Percentiles rank a stretch among this genome's conserved stretches.
These are phyloP conservation scores for Myripristis murdjan DNA, from an alignment of 2,797 vertebrate species.

Conservation along the genomic window DNA sequence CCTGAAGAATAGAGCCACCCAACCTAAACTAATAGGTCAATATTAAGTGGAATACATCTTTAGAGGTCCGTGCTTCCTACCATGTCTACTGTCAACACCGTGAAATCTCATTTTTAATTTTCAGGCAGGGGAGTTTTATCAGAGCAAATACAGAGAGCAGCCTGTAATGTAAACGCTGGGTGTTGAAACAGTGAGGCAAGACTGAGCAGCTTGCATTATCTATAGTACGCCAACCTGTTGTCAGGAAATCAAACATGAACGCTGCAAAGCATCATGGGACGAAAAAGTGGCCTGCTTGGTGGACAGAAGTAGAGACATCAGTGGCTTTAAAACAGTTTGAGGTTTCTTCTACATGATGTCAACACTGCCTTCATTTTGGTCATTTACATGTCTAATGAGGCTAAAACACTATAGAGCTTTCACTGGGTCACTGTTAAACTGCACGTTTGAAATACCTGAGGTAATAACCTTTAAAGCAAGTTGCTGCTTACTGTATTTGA, in stretches of 20 bases:
- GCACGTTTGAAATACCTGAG: too few species aligned
- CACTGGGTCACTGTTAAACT: too few species aligned
- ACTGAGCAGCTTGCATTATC: conserved; percentile 22
- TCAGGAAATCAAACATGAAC: conserved; percentile 51
- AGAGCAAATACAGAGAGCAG: conserved; percentile 56
- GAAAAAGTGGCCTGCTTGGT: neutral
- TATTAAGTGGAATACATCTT: conserved; percentile 46
- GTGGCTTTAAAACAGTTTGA: too few species aligned
- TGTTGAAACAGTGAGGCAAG: conserved; percentile 48
- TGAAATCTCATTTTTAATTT: conserved; percentile 47
- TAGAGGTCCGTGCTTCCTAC: neutral
- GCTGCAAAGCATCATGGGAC: conserved; percentile 23
- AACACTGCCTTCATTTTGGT: too few species aligned
- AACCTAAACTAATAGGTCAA: conserved; percentile 68
- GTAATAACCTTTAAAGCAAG: too few species aligned
- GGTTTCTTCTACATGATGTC: too few species aligned
- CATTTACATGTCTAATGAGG: too few species aligned
- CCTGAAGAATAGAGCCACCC: conserved; percentile 60
- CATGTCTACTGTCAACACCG: conserved; percentile 34
- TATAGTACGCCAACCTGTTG: conserved; percentile 1
- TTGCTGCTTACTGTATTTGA: too few species aligned
- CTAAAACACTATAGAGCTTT: too few species aligned
- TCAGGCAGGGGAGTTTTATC: conserved; percentile 47
- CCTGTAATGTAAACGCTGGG: conserved; percentile 8
- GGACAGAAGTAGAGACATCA: neutral